Conservation (phyloP, 2,797 vertebrate species). For the Channallabes apus region DNA sequence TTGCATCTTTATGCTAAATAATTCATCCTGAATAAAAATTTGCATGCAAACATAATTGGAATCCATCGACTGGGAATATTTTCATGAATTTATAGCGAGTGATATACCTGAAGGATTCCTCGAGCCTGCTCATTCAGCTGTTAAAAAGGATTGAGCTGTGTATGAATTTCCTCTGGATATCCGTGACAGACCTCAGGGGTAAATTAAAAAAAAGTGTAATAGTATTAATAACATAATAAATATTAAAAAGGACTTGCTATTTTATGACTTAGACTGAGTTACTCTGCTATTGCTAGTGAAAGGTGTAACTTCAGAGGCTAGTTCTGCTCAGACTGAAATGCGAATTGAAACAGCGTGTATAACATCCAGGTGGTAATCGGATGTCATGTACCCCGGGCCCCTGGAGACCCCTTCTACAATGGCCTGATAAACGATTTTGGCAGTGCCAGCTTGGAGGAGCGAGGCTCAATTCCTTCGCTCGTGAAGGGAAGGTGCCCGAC, state of each 20-base stretch:
- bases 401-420: conserved; percentile 38
- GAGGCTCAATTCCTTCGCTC: conserved; percentile 39
- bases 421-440: conserved; percentile 48
- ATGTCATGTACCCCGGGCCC: conserved; percentile 44
- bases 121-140: background rate
- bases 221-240: background rate
- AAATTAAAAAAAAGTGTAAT: background rate
- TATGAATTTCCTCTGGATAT: background rate
- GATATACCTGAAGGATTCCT: conserved; percentile 2
- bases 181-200: background rate
- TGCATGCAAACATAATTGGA: conserved; percentile 42
- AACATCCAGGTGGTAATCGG: conserved; percentile 54
- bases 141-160: conserved; percentile 5
- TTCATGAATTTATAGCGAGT: conserved; percentile 19
- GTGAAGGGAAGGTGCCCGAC: conserved; percentile 49
- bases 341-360: conserved; percentile 49
- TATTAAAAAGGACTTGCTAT: background rate
- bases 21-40: conserved; percentile 42
- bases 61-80: conserved; percentile 22
- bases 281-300: background rate
- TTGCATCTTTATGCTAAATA: conserved; percentile 43
- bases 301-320: background rate
- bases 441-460: conserved; percentile 36
- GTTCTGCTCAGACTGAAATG: conserved; percentile 5
- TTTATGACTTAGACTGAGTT: background rate